These are phyloP conservation scores for Paratrypauchen microcephalus DNA, from an alignment of 2,797 vertebrate species.

Conservation along the genomic window DNA sequence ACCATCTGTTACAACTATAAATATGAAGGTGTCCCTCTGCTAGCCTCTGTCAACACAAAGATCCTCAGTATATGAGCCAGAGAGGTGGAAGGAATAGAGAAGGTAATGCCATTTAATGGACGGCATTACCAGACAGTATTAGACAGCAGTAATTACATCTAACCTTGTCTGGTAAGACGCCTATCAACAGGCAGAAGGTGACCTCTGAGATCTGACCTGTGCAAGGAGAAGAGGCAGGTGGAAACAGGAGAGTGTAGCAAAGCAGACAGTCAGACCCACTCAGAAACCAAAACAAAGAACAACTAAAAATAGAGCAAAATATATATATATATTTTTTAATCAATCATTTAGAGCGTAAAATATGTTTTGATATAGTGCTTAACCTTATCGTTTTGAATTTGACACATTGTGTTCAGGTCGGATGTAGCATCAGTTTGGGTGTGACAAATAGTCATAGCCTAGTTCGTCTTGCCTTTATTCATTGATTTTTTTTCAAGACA, in stretches of 20 bases:
- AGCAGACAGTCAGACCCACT: constrained; percentile 20
- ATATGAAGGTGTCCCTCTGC: constrained; percentile 43
- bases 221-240: constrained; percentile 54
- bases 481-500: neutral
- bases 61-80: constrained; percentile 47
- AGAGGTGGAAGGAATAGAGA: constrained; percentile 73
- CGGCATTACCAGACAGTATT: constrained; percentile 99
- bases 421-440: neutral
- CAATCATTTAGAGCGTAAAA: neutral
- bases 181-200: constrained; percentile 84
- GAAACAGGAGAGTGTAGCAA: constrained; percentile 55
- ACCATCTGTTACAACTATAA: constrained; percentile 43
- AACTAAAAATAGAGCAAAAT: neutral
- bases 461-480: neutral
- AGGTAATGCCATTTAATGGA: constrained; percentile 83
- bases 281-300: neutral
- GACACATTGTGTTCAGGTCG: neutral
- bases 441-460: neutral
- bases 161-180: constrained; percentile 99
- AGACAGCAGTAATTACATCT: constrained; percentile 93
- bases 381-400: neutral
- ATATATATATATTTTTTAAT: no score
- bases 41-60: constrained; percentile 36
- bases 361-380: neutral
- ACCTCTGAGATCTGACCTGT: constrained; percentile 69